Conservation (phyloP, 2,888 invertebrate species). For the Octodonta nipae region DNA sequence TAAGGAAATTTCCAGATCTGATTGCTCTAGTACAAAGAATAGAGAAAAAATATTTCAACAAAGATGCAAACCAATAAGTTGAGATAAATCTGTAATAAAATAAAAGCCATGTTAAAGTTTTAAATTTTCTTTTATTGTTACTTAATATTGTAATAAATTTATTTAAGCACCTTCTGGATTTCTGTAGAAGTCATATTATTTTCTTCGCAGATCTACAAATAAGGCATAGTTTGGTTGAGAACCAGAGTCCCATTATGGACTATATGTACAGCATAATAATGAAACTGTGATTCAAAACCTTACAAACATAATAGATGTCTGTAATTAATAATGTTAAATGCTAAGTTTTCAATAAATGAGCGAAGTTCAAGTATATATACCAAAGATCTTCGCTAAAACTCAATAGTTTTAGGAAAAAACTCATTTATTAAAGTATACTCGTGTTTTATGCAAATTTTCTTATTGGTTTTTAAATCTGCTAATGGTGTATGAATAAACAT, state of each 20-base stretch:
- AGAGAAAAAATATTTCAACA: slow-evolving; percentile 67
- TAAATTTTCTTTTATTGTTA: too few relatives aligned
- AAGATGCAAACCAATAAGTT: slow-evolving; percentile 19
- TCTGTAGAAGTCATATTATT: too few relatives aligned
- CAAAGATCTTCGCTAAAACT: slow-evolving; percentile 14
- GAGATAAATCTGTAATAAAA: too few relatives aligned
- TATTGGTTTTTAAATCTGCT: too few relatives aligned
- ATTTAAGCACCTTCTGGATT: too few relatives aligned
- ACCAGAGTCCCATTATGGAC: slow-evolving; percentile 29
- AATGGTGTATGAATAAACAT: too few relatives aligned
- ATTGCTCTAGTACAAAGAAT: slow-evolving; percentile 72
- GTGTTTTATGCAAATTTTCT: too few relatives aligned
- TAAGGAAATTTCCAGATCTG: slow-evolving; percentile 61
- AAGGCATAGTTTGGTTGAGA: too few relatives aligned
- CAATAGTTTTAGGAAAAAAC: slow-evolving; percentile 15
- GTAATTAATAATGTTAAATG: slow-evolving; percentile 5
- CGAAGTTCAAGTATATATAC: neutral
- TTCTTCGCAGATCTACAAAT: too few relatives aligned
- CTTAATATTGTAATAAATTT: too few relatives aligned
- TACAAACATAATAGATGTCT: slow-evolving; percentile 7
- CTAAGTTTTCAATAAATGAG: slow-evolving; percentile 7
- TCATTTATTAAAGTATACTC: too few relatives aligned
- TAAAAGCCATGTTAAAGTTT: too few relatives aligned
- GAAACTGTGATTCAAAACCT: slow-evolving; percentile 34
- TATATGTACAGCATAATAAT: slow-evolving; percentile 25